phyloP scores from a whole-genome alignment of 2,113 vertebrate genomes.

The Plestiodon gilberti region DNA sequence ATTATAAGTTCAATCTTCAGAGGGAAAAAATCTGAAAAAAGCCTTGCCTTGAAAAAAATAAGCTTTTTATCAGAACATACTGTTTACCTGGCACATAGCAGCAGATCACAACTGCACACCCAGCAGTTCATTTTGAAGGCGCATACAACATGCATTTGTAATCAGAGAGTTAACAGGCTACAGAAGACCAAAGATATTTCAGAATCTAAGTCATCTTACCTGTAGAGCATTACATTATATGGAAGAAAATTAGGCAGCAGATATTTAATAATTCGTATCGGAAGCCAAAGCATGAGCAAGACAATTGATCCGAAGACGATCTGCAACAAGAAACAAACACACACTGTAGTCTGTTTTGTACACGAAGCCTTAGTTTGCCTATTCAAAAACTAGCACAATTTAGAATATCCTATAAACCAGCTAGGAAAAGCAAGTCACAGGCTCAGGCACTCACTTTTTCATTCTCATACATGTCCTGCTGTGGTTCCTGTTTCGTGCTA shows the following conservation, averaged over 20 bases:
- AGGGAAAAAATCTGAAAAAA: rapidly evolving
- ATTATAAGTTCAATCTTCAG: neutral
- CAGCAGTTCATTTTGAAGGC: neutral
- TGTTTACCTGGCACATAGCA: rapidly evolving
- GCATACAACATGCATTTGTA: neutral
- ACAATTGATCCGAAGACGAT: conserved; percentile 98
- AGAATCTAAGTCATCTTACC: conserved; percentile 75
- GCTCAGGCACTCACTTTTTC: neutral
- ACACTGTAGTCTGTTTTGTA: neutral
- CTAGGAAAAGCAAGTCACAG: neutral
- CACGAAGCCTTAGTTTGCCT: neutral
- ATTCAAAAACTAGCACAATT: neutral
- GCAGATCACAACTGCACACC: conserved; percentile 11
- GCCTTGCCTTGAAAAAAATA: neutral
- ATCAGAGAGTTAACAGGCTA: rapidly evolving
- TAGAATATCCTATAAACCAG: no score
- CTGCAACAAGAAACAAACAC: conserved; percentile 69
- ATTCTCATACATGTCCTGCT: neutral
- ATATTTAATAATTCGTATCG: conserved; percentile 92
- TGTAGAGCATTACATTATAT: conserved; percentile 98
- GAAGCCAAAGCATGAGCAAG: conserved; percentile 97
- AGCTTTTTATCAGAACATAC: neutral
- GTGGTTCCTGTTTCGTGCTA: neutral
- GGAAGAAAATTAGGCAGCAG: conserved; percentile 91
- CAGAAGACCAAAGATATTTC: neutral